These are phyloP conservation scores for Neotoxoptera formosana DNA, from an alignment of 1,140 invertebrate genomes.

Conservation along the genomic window DNA sequence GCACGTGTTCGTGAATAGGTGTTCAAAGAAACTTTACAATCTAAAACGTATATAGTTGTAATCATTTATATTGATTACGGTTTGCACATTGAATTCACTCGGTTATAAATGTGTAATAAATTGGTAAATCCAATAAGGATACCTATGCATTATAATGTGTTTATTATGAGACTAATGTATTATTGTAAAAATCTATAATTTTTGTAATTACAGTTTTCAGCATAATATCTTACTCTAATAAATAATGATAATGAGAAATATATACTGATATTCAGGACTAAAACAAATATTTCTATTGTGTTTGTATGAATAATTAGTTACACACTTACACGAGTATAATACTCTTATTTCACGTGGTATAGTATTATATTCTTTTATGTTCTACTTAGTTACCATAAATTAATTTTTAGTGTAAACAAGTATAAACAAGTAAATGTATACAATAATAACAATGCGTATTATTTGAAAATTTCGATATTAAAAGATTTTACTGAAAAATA, in stretches of 20 bases:
- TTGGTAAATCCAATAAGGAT: not conserved
- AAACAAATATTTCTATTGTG: not conserved
- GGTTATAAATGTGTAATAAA: not conserved
- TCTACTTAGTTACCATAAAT: not conserved
- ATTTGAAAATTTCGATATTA: not conserved
- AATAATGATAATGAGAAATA: not conserved
- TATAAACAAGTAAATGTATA: not conserved
- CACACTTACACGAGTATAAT: not conserved
- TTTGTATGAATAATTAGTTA: not conserved
- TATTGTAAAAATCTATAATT: not conserved
- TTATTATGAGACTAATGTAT: not conserved
- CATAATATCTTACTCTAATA: not conserved
- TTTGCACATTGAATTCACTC: not conserved
- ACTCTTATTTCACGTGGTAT: not conserved
- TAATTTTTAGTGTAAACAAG: not conserved
- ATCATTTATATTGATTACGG: not conserved
- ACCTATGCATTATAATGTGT: not conserved
- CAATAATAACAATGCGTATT: not conserved
- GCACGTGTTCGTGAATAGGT: no score
- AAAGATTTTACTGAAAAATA: not conserved
- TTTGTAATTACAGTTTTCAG: not conserved
- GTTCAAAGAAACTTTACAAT: not conserved
- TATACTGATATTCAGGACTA: not conserved
- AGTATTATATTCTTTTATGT: not conserved
- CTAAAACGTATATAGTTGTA: not conserved